phyloP scores from a whole-genome alignment of 2,113 vertebrate species.

The Upupa epops region DNA sequence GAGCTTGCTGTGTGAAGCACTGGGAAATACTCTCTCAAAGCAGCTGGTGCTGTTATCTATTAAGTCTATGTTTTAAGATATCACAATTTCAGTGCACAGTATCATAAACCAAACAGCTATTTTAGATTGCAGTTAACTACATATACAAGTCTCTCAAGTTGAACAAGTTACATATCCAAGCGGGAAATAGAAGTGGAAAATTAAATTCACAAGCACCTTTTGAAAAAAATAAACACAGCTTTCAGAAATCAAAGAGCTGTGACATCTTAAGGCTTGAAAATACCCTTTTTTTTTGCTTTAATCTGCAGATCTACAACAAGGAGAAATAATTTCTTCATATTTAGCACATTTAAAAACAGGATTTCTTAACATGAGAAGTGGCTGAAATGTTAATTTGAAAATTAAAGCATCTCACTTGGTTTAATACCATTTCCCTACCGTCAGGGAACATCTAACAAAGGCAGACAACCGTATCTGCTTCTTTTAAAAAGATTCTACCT shows the following conservation, averaged over 20 bases:
- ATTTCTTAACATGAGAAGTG: not conserved
- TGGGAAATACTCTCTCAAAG: not conserved
- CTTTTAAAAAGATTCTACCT: not conserved
- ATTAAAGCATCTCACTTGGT: not conserved
- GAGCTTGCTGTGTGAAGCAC: not conserved
- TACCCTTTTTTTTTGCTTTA: not conserved
- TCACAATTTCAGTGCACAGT: not conserved
- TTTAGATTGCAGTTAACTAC: not conserved
- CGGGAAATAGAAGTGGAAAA: not conserved
- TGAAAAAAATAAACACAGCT: not conserved
- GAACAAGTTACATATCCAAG: not conserved
- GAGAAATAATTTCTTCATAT: not conserved
- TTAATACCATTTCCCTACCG: not conserved
- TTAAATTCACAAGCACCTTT: not conserved
- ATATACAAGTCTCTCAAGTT: not conserved
- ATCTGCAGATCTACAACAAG: not conserved
- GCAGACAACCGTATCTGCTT: not conserved
- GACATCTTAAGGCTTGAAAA: not conserved
- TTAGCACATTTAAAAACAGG: not conserved
- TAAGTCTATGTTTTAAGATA: not conserved
- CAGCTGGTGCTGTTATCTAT: not conserved
- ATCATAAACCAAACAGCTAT: not conserved
- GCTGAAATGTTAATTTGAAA: not conserved
- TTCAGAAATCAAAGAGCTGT: not conserved
- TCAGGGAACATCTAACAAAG: not conserved